Evolutionary conservation across 2,797 vertebrate species (phyloP).

Genomic region (Dallia pectoralis): DNA sequence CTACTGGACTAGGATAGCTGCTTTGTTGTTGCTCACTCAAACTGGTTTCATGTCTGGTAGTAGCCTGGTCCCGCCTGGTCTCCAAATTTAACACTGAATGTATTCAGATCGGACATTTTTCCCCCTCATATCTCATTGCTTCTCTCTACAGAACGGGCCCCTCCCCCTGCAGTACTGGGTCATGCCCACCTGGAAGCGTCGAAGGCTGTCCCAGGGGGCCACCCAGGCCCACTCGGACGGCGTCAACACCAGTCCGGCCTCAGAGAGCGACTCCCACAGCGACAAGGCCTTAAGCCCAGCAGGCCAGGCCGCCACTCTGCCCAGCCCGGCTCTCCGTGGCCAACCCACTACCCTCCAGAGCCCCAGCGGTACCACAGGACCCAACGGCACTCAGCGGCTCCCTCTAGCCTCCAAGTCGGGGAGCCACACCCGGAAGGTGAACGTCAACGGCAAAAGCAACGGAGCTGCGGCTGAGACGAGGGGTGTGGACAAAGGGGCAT

Average conservation of each 20-base stretch:
- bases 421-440: constrained; percentile 79
- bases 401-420: constrained; percentile 66
- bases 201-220: constrained; percentile 62
- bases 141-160: constrained; percentile 82
- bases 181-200: constrained; percentile 84
- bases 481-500: constrained; percentile 60
- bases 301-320: constrained; percentile 73
- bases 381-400: constrained; percentile 75
- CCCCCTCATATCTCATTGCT: constrained; percentile 12
- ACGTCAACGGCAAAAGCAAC: constrained; percentile 82
- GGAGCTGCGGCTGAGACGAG: constrained; percentile 59
- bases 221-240: constrained; percentile 77
- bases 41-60: too few relatives aligned
- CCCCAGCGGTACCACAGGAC: constrained; percentile 67
- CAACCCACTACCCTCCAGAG: constrained; percentile 64
- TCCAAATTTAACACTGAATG: too few relatives aligned
- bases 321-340: constrained; percentile 62
- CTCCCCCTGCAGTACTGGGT: constrained; percentile 94
- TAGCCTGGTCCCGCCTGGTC: too few relatives aligned
- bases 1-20: too few relatives aligned
- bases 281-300: constrained; percentile 89
- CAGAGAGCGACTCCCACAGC: constrained; percentile 92
- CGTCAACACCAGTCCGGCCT: constrained; percentile 83
- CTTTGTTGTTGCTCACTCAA: too few relatives aligned
- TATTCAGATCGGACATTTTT: not conserved